A percentile compares a stretch with the other conserved stretches of the same genome.
Conservation (phyloP, 2,113 vertebrate genomes). For the Misgurnus mizolepis region DNA sequence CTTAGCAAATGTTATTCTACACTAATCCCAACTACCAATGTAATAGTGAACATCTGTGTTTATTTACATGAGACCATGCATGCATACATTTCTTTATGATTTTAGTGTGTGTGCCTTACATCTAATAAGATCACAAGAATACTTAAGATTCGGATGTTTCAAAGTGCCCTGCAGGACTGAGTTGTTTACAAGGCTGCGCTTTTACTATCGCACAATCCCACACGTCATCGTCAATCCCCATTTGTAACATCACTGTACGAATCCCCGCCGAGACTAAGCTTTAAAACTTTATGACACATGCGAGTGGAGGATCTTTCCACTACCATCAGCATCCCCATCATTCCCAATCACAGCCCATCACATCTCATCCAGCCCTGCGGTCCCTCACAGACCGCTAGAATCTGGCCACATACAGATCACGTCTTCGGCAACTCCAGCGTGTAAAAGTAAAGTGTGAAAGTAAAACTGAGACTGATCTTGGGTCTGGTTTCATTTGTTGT, state of each 20-base stretch:
- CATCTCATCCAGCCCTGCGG: constrained; percentile 19
- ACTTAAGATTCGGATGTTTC: constrained; percentile 5
- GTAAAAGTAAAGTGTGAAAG: constrained; percentile 41
- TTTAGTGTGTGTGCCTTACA: neutral
- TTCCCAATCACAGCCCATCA: constrained; percentile 41
- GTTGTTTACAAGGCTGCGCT: constrained; percentile 6
- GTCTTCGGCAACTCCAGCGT: constrained; percentile 5
- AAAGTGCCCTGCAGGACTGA: constrained; percentile 4
- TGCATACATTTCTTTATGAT: too few relatives aligned
- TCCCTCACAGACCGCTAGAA: constrained; percentile 19
- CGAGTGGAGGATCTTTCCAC: constrained; percentile 35
- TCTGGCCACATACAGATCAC: constrained; percentile 12
- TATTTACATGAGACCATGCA: neutral
- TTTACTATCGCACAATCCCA: neutral
- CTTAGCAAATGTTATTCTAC: too few relatives aligned
- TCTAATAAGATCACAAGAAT: neutral
- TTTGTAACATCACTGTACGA: constrained; percentile 1
- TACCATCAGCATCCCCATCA: constrained; percentile 35
- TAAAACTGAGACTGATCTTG: constrained; percentile 22
- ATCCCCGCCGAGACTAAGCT: neutral
- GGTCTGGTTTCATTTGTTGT: constrained; percentile 15
- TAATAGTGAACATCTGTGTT: constrained; percentile 18
- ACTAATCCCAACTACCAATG: too few relatives aligned
- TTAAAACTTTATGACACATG: constrained; percentile 42
- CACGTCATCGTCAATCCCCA: constrained; percentile 1